Evolutionary conservation across 2,888 invertebrate genomes (phyloP).

Genomic region (Uropetala carovei): DNA sequence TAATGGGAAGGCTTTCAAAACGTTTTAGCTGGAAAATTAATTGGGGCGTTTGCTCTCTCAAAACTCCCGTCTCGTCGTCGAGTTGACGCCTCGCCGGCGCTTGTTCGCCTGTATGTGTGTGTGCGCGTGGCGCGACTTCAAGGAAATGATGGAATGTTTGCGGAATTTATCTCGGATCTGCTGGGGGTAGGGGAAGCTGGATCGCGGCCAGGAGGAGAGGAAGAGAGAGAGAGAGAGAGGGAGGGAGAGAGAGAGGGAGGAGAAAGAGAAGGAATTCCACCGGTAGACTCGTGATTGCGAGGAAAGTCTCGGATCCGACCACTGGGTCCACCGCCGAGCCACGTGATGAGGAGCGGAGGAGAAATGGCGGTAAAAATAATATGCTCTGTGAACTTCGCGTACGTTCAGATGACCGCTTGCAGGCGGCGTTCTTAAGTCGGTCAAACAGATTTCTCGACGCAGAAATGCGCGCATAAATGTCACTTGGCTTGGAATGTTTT

Average conservation of each 20-base stretch:
- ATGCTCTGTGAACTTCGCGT: not conserved
- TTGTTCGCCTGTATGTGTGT: not conserved
- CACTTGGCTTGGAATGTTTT: not conserved
- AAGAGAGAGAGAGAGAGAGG: not conserved
- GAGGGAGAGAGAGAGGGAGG: not conserved
- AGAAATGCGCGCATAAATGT: not conserved
- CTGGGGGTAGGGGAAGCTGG: not conserved
- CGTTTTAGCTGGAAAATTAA: constrained; percentile 48
- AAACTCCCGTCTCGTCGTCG: constrained; percentile 10
- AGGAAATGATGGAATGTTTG: constrained; percentile 23
- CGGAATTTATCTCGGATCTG: not conserved
- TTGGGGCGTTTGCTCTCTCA: not conserved
- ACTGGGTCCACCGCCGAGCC: not conserved
- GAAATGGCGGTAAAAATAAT: not conserved
- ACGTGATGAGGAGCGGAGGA: not conserved
- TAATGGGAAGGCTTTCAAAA: constrained; percentile 40
- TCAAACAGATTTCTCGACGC: not conserved
- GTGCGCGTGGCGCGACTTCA: not conserved
- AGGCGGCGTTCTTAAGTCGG: not conserved
- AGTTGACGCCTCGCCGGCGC: constrained; percentile 9
- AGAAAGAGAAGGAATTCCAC: not conserved
- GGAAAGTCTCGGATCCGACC: not conserved
- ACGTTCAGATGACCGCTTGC: not conserved
- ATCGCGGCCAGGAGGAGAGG: not conserved
- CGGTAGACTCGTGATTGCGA: not conserved